Conservation (phyloP, 2,113 vertebrate genomes). For the Sturnus vulgaris region DNA sequence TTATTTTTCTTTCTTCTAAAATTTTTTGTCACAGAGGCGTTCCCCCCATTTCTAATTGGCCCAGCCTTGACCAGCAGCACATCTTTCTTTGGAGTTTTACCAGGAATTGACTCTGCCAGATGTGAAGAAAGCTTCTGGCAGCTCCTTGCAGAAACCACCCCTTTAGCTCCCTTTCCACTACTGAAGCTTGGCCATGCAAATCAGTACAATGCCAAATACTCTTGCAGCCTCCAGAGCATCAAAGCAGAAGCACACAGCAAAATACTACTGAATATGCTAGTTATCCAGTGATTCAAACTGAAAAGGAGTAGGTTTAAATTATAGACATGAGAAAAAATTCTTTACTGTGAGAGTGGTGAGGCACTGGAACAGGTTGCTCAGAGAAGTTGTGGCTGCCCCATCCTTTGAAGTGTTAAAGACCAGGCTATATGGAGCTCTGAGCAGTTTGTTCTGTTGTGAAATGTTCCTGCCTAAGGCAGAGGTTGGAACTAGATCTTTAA, state of each 20-base stretch:
- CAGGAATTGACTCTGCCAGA: not conserved
- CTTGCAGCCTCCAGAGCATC: not conserved
- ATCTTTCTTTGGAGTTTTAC: not conserved
- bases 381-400: not conserved
- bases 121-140: not conserved
- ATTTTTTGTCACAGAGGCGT: not conserved
- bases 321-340: not conserved
- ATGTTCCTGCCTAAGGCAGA: not conserved
- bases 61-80: not conserved
- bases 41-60: not conserved
- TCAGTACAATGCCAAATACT: not conserved
- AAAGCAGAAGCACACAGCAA: not conserved
- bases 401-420: not conserved
- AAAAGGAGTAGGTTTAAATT: not conserved
- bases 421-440: not conserved
- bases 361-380: not conserved
- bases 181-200: not conserved
- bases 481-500: not conserved
- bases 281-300: not conserved
- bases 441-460: not conserved
- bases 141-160: not conserved
- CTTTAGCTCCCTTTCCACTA: not conserved
- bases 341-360: not conserved
- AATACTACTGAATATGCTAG: not conserved
- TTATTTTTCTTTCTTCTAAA: not conserved